Evolutionary conservation across 2,113 vertebrate genomes (phyloP).

Genomic region (Physeter macrocephalus): DNA sequence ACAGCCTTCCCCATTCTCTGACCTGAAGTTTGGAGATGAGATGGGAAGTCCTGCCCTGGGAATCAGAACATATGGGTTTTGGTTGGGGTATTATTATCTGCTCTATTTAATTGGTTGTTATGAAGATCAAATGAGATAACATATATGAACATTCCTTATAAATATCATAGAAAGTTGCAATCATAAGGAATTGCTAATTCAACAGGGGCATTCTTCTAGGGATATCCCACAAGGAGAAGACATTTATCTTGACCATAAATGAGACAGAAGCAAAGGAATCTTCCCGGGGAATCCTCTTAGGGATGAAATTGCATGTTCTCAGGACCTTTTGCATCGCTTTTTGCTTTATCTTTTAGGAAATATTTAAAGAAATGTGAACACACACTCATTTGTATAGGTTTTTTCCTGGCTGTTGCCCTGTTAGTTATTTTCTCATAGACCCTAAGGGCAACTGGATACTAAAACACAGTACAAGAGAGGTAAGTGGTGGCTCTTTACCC

Average conservation of each 20-base stretch:
- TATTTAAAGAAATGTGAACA: conserved; percentile 1
- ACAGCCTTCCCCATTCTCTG: not conserved
- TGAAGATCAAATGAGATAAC: not conserved
- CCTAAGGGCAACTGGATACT: not conserved
- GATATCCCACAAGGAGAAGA: not conserved
- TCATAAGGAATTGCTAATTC: not conserved
- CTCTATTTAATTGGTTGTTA: not conserved
- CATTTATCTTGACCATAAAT: not conserved
- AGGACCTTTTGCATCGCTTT: not conserved
- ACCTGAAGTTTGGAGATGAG: not conserved
- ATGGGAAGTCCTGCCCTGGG: not conserved
- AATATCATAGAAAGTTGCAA: not conserved
- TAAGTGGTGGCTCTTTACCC: not conserved
- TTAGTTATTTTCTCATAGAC: not conserved
- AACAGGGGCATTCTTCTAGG: not conserved
- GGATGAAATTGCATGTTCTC: not conserved
- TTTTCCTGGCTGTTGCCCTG: not conserved
- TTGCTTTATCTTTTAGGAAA: not conserved
- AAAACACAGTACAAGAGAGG: not conserved
- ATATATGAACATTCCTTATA: not conserved
- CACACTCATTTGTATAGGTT: not conserved
- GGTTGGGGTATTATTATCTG: not conserved
- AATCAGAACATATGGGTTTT: not conserved
- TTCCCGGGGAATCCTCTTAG: not conserved
- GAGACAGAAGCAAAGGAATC: not conserved